These are phyloP conservation scores for Ctenochaetus hawaiiensis DNA, from an alignment of 2,797 vertebrate genomes.

Conservation along the genomic window DNA sequence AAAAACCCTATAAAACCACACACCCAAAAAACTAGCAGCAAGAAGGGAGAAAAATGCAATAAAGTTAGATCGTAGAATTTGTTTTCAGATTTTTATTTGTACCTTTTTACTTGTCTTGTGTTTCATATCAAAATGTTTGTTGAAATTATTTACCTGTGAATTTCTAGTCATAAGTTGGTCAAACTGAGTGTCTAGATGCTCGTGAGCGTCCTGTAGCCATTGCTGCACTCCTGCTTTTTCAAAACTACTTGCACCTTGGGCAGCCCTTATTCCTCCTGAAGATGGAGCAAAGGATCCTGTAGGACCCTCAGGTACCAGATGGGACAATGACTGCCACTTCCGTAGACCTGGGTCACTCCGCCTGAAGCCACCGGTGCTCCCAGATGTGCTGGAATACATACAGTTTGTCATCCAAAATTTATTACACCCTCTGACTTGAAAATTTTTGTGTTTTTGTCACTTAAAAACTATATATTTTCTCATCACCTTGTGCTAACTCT, in stretches of 20 bases:
- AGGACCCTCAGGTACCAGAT: conserved; percentile 56
- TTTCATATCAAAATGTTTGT: conserved; percentile 78
- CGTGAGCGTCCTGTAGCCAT: conserved; percentile 66
- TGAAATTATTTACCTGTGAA: conserved; percentile 55
- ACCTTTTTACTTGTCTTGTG: conserved; percentile 74
- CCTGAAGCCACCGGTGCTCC: conserved; percentile 57
- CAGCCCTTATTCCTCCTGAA: conserved; percentile 58
- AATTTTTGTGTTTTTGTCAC: not conserved
- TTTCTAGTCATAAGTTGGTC: conserved; percentile 73
- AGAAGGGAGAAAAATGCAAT: not conserved
- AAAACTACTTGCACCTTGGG: conserved; percentile 63
- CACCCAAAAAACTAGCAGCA: not conserved
- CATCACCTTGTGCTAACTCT: conserved; percentile 74
- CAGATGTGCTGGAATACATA: conserved; percentile 55
- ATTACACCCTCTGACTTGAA: not conserved
- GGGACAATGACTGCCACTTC: conserved; percentile 81
- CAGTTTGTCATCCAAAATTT: not conserved
- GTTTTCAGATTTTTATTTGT: not conserved
- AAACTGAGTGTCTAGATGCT: conserved; percentile 65
- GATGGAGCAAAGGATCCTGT: conserved; percentile 42
- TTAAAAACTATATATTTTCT: not conserved
- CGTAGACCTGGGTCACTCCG: conserved; percentile 59
- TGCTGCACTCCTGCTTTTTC: conserved; percentile 51
- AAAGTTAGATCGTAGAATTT: not conserved
- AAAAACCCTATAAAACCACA: not conserved